A percentile compares a stretch with the other conserved stretches of the same genome.
Conservation (phyloP, 2,113 vertebrate species). For the Thunnus thynnus region DNA sequence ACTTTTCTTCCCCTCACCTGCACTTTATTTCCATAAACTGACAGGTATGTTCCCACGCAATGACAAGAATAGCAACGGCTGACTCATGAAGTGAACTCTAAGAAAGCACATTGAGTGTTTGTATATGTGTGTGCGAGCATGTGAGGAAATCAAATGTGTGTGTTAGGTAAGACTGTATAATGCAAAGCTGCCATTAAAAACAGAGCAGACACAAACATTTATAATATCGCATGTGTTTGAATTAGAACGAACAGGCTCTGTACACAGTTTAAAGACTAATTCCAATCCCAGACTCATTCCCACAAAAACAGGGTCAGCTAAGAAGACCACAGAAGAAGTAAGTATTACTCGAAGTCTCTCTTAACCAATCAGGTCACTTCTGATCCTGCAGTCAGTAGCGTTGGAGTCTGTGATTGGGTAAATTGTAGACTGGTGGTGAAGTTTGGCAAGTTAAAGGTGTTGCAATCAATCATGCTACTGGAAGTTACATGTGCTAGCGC, state of each 20-base stretch:
- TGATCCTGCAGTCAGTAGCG: constrained; percentile 7
- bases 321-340: constrained; percentile 60
- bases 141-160: constrained; percentile 44
- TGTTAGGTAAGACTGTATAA: constrained; percentile 61
- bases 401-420: constrained; percentile 37
- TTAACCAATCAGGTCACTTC: constrained; percentile 47
- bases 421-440: constrained; percentile 32
- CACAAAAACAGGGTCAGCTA: constrained; percentile 51
- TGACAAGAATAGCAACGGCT: constrained; percentile 19
- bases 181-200: constrained; percentile 74
- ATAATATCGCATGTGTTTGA: constrained; percentile 73
- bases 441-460: constrained; percentile 31
- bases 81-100: constrained; percentile 32
- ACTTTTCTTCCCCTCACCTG: constrained; percentile 31
- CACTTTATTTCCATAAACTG: constrained; percentile 53
- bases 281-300: constrained; percentile 52
- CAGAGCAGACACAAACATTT: constrained; percentile 75
- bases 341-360: constrained; percentile 54
- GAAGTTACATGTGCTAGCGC: constrained; percentile 17
- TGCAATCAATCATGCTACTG: constrained; percentile 27
- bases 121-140: constrained; percentile 40
- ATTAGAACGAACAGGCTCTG: constrained; percentile 60
- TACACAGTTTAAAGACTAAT: constrained; percentile 70
- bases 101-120: constrained; percentile 44
- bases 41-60: constrained; percentile 51